Evolutionary conservation across 1,140 invertebrate genomes (phyloP), one percentile per base, ranked within the genome.

Genomic region (Lordiphosa stackelbergi): DNA sequence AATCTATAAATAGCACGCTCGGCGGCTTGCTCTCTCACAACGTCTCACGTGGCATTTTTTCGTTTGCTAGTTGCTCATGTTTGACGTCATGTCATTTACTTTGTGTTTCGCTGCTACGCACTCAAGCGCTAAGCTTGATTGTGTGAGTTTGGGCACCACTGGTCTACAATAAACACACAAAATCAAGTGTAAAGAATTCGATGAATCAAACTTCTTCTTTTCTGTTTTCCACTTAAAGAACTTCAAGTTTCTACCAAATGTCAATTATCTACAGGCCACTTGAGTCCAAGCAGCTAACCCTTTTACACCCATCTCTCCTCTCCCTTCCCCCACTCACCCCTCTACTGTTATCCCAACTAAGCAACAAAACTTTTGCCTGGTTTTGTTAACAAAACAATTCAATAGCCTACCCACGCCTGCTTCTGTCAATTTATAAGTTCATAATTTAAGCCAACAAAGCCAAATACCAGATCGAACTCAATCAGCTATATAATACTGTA

Each of bases 401-500:
- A 16, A 49, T 46, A 8, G 37, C 10, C 51, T 31, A 31, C 7
- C 22, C 5, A 31, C 7, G 28, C 28, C 8, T 11, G 42, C 13
- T 9, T 35, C 10, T 78, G 70, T 78, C 74, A 81, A 71, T 74
- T 79, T 81, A 73, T 63, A 70, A 81, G 75, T 81, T 79, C 58
- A 79, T 79, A 74, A 74, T 71, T 79, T 63, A 70, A 47, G 70
- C 52, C 40, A 66, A 69, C 69, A 77, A 71, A 71, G 60, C 66
- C 62, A 62, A 46, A 46, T 9, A 61, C 43, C 35, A 53, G 69
- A 73, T 79, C 64, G 58, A 59, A 69, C 73, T 73, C 69, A 78
- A 77, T 78, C 73, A 73, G 73, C 73, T 69, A 69, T 78, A 69
- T 78, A 78, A 69, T 77, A 57, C 70, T 16, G 3, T 73, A 68